Evolutionary conservation across 1,140 invertebrate genomes (phyloP).

Genomic region (Euura lappo): DNA sequence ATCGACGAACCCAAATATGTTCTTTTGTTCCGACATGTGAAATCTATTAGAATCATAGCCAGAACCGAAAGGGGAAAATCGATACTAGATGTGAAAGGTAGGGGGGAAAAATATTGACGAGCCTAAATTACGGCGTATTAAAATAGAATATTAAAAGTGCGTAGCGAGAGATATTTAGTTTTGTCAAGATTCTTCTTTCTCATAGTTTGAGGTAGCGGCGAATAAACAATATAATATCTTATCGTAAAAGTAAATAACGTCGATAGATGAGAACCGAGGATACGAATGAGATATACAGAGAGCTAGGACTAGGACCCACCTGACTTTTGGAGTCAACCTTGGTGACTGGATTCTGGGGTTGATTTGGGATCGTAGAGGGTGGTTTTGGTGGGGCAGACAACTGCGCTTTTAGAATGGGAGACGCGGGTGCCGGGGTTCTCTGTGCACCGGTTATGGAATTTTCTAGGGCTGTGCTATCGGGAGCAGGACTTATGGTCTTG

Average conservation of each 20-base stretch:
- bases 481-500: constrained; percentile 49
- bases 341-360: constrained; percentile 55
- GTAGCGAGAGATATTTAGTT: no score
- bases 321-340: constrained; percentile 67
- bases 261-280: not conserved
- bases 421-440: constrained; percentile 59
- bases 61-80: no score
- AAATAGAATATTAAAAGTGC: no score
- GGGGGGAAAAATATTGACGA: no score
- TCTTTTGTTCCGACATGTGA: no score
- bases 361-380: constrained; percentile 42
- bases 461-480: constrained; percentile 48
- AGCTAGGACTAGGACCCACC: constrained; percentile 62
- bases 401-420: constrained; percentile 80
- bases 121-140: no score
- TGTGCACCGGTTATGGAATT: constrained; percentile 45
- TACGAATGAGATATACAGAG: constrained; percentile 37
- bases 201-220: no score
- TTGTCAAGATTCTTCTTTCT: no score
- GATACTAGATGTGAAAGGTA: no score
- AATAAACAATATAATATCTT: no score
- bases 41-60: no score
- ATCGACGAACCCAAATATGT: not conserved
- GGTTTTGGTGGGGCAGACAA: constrained; percentile 74
- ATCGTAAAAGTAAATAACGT: not conserved